Conservation (phyloP, 1,140 invertebrate genomes). For the Drosophila eugracilis region DNA sequence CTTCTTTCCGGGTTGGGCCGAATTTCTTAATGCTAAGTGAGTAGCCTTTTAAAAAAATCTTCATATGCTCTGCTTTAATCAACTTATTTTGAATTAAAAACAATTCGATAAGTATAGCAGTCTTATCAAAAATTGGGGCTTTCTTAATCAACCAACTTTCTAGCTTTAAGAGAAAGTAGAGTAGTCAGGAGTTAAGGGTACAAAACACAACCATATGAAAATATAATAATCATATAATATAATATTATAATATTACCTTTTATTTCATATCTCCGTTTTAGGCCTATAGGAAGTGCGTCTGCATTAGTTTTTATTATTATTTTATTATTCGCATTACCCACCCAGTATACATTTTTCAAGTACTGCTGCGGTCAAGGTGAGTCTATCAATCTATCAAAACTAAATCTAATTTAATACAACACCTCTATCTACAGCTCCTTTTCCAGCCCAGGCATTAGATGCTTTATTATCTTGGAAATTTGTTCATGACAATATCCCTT, state of each 20-base stretch:
- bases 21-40: conserved; percentile 43
- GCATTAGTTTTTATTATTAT: conserved; percentile 91
- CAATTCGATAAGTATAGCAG: too few relatives aligned
- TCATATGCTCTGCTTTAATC: too few relatives aligned
- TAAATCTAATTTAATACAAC: too few relatives aligned
- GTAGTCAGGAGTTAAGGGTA: too few relatives aligned
- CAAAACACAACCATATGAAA: too few relatives aligned
- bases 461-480: conserved; percentile 41
- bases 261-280: conserved; percentile 55
- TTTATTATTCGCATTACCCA: conserved; percentile 91
- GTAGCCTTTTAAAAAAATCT: background rate
- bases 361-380: conserved; percentile 55
- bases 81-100: conserved; percentile 21
- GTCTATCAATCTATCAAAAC: background rate
- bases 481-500: conserved; percentile 30
- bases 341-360: conserved; percentile 85
- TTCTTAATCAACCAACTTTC: too few relatives aligned
- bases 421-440: conserved; percentile 34
- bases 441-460: conserved; percentile 46
- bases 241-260: background rate
- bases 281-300: conserved; percentile 90
- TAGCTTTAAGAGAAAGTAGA: too few relatives aligned
- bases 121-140: too few relatives aligned
- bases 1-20: conserved; percentile 57
- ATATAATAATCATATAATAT: too few relatives aligned